These are phyloP conservation scores for Lindbergichthys nudifrons DNA, from an alignment of 2,797 vertebrate genomes.

Conservation along the genomic window DNA sequence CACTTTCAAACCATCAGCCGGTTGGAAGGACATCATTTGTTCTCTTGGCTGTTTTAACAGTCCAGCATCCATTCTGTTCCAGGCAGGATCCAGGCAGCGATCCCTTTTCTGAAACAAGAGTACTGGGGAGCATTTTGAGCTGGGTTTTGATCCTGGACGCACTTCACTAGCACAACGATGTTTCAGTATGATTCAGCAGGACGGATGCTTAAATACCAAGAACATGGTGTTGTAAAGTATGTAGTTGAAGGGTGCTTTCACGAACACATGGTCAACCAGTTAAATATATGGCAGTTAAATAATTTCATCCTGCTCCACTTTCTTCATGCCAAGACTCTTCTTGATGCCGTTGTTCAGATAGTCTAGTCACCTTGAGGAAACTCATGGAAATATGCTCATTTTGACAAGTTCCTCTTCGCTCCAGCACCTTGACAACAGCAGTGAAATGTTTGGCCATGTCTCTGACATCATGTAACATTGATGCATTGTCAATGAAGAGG, in stretches of 20 bases:
- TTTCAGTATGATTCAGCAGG: neutral
- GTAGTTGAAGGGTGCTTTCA: constrained; percentile 18
- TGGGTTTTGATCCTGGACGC: constrained; percentile 33
- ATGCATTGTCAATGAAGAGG: constrained; percentile 8
- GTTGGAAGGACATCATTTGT: constrained; percentile 52
- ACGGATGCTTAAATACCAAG: constrained; percentile 6
- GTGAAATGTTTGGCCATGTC: constrained; percentile 21
- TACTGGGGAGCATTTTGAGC: constrained; percentile 28
- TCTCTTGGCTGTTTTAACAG: constrained; percentile 45
- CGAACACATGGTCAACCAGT: constrained; percentile 14
- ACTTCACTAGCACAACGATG: constrained; percentile 5
- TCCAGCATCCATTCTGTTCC: constrained; percentile 29
- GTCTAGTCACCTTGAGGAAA: constrained; percentile 17
- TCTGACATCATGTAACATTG: constrained; percentile 7
- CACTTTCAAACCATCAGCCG: constrained; percentile 12
- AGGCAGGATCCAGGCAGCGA: constrained; percentile 33
- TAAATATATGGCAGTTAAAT: constrained; percentile 20
- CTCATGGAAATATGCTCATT: constrained; percentile 14
- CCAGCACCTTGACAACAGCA: constrained; percentile 9
- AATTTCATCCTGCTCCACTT: neutral
- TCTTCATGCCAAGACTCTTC: constrained; percentile 1
- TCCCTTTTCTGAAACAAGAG: constrained; percentile 14
- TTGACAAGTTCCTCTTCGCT: constrained; percentile 20
- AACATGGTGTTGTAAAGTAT: neutral
- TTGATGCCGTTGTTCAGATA: constrained; percentile 13